Conservation (phyloP, 2,888 invertebrate species). For the Podabrus alpinus region DNA sequence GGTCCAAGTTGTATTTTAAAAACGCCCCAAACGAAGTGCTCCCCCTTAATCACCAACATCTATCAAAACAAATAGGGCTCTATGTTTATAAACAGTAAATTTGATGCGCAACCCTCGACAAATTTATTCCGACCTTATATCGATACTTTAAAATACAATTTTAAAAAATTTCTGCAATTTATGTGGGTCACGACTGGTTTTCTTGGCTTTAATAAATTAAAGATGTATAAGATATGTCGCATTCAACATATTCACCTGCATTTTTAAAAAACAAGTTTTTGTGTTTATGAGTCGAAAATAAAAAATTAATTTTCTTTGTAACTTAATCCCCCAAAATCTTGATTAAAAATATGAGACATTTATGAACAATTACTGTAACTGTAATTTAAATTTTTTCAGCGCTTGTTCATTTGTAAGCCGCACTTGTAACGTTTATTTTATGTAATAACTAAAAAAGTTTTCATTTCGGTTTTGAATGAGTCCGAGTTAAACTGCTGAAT, state of each 20-base stretch:
- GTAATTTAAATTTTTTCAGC: not conserved
- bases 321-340: not conserved
- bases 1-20: not conserved
- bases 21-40: not conserved
- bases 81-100: constrained; percentile 8
- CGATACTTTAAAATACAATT: not conserved
- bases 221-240: not conserved
- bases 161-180: not conserved
- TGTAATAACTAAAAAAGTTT: not conserved
- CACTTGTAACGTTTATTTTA: not conserved
- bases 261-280: not conserved
- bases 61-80: constrained; percentile 13
- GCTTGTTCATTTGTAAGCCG: not conserved
- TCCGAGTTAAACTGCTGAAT: not conserved
- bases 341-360: not conserved
- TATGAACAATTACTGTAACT: not conserved
- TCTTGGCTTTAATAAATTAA: not conserved
- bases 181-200: not conserved
- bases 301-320: not conserved
- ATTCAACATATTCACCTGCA: not conserved
- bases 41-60: constrained; percentile 7
- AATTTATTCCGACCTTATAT: not conserved
- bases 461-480: not conserved
- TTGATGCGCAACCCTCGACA: not conserved
- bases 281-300: not conserved